These are phyloP conservation scores for Doryteuthis pealeii DNA, from an alignment of 1,140 invertebrate species.

Conservation along the genomic window DNA sequence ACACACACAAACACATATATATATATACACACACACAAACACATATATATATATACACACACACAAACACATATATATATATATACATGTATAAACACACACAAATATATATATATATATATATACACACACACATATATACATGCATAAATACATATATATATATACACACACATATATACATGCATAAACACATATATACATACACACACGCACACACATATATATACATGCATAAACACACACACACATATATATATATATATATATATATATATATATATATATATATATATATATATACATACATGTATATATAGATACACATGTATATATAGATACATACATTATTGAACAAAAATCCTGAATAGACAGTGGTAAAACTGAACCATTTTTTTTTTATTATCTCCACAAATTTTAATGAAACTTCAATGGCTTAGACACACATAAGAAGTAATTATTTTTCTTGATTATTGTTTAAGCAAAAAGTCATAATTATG, in stretches of 20 bases:
- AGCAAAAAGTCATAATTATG: not conserved
- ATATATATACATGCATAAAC: not conserved
- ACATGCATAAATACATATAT: not conserved
- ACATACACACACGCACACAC: not conserved
- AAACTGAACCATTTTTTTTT: too few species aligned
- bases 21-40: too few species aligned
- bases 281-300: conserved; percentile 4
- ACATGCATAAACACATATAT: not conserved
- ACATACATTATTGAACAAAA: not conserved
- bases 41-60: too few species aligned
- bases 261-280: not conserved
- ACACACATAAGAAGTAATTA: too few species aligned
- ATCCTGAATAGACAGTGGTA: not conserved
- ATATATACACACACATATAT: not conserved
- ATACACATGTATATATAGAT: too few species aligned
- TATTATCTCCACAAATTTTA: too few species aligned
- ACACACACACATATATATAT: not conserved
- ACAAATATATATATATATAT: too few species aligned
- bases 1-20: too few species aligned
- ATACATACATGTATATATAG: not conserved
- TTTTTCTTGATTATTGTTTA: not conserved
- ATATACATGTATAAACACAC: too few species aligned
- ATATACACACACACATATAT: too few species aligned
- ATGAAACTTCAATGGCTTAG: too few species aligned
- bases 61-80: too few species aligned